A percentile compares a stretch with the other conserved stretches of the same genome.
These are phyloP conservation scores for Argyrosomus regius DNA, from an alignment of 2,797 vertebrate genomes.

Conservation along the genomic window DNA sequence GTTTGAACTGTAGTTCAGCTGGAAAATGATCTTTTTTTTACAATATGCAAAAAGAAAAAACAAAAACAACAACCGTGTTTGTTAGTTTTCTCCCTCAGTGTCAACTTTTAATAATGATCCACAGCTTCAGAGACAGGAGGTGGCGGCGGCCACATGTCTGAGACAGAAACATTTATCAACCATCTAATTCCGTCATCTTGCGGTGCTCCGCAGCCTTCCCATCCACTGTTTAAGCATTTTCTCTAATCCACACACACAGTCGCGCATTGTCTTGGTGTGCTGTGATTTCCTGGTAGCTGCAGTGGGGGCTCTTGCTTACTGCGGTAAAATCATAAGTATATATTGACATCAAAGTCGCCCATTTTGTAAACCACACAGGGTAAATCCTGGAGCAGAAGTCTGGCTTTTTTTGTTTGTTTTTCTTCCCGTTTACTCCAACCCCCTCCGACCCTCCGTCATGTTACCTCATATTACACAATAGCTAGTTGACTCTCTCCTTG, in stretches of 20 bases:
- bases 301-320: conserved; percentile 24
- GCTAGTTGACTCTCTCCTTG: not conserved
- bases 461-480: conserved; percentile 48
- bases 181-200: conserved; percentile 20
- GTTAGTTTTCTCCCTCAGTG: conserved; percentile 4
- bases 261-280: conserved; percentile 47
- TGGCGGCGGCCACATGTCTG: conserved; percentile 28
- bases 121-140: conserved; percentile 16
- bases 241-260: conserved; percentile 24
- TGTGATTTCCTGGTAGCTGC: conserved; percentile 57
- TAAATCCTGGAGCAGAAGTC: conserved; percentile 46
- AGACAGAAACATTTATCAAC: conserved; percentile 51
- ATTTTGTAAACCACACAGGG: conserved; percentile 44
- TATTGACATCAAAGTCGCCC: conserved; percentile 57
- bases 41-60: not conserved
- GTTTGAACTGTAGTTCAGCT: conserved; percentile 12
- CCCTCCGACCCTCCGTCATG: conserved; percentile 22
- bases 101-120: conserved; percentile 38
- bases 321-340: conserved; percentile 45
- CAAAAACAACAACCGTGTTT: too few relatives aligned
- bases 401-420: conserved; percentile 51
- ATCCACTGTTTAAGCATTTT: conserved; percentile 39
- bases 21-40: not conserved
- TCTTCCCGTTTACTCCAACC: conserved; percentile 32
- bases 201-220: conserved; percentile 39